phyloP scores from a whole-genome alignment of 2,888 invertebrate genomes.

The Thyatira batis region DNA sequence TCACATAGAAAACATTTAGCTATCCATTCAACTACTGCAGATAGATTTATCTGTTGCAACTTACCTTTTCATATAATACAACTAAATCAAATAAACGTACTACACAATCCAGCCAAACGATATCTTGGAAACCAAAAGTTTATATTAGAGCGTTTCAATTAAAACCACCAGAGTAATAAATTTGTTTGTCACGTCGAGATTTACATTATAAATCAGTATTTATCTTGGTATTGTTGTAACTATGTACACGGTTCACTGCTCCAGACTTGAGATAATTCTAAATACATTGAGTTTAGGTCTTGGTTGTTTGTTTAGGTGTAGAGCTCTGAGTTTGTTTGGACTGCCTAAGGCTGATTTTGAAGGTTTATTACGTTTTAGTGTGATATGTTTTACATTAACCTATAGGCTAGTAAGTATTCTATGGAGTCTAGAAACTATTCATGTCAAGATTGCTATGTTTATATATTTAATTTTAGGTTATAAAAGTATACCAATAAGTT shows the following conservation, averaged over 20 bases:
- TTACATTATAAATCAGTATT: constrained; percentile 36
- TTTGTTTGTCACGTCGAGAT: constrained; percentile 38
- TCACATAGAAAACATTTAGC: no score
- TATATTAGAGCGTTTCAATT: constrained; percentile 42
- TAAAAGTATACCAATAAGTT: no score
- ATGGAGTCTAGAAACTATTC: no score
- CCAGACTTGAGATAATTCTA: not conserved
- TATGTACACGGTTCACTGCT: not conserved
- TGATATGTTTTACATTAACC: not conserved
- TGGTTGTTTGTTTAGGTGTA: not conserved
- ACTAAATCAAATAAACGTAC: not conserved
- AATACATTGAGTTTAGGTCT: not conserved
- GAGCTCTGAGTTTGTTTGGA: not conserved
- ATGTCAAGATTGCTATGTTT: no score
- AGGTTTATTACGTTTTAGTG: not conserved
- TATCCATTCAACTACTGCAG: no score
- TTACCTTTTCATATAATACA: not conserved
- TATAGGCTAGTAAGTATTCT: no score
- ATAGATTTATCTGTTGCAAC: no score
- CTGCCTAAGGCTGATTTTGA: not conserved
- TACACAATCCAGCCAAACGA: not conserved
- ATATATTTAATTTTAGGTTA: no score
- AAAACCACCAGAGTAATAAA: constrained; percentile 35
- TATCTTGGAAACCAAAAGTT: constrained; percentile 11
- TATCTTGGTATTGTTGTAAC: constrained; percentile 23